Evolutionary conservation across 2,888 invertebrate genomes (phyloP), one percentile per base, ranked within the genome.

Genomic region (Chrysolina oricalcia): DNA sequence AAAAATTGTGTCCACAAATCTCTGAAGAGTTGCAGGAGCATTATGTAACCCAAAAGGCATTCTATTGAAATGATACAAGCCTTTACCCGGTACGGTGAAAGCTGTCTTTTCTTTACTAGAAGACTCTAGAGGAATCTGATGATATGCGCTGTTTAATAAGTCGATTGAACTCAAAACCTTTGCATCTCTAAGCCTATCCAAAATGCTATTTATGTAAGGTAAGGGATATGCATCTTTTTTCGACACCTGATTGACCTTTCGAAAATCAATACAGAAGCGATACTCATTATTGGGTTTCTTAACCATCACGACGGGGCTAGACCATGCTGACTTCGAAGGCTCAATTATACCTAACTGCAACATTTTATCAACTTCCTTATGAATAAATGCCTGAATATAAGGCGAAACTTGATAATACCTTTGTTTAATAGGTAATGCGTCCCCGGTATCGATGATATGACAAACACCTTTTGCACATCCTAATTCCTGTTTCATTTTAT

Each of bases 391-490:
- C n/a, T n/a, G n/a, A n/a, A n/a, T n/a, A n/a, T n/a, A n/a, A n/a
- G n/a, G n/a, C n/a, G n/a, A n/a, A n/a, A n/a, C n/a, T n/a, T n/a
- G n/a, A n/a, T n/a, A n/a, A n/a, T n/a, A n/a, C n/a, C n/a, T 10
- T 2, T n/a, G n/a, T n/a, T 48, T 48, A 5, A 48, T 48, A 48
- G 48, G 48, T 48, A 48, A 48, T 5, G 48, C 48, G n/a, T 48
- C 48, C 15, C 48, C 48, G 2, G 48, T n/a, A n/a, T 48, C n/a
- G 15, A 48, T 48, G 2, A 48, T 15, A 8, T 48, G n/a, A 48
- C n/a, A n/a, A n/a, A 75, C 75, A 3, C 43, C 17, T 17, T 53
- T 43, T 15, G 78, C 74, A 70, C 65, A 72, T 13, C 77, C 77
- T 13, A 77, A 43, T 11, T 43, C 41, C 4, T 13, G 13, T 27